phyloP scores from a whole-genome alignment of 1,140 invertebrate genomes.

The Babylonia areolata region DNA sequence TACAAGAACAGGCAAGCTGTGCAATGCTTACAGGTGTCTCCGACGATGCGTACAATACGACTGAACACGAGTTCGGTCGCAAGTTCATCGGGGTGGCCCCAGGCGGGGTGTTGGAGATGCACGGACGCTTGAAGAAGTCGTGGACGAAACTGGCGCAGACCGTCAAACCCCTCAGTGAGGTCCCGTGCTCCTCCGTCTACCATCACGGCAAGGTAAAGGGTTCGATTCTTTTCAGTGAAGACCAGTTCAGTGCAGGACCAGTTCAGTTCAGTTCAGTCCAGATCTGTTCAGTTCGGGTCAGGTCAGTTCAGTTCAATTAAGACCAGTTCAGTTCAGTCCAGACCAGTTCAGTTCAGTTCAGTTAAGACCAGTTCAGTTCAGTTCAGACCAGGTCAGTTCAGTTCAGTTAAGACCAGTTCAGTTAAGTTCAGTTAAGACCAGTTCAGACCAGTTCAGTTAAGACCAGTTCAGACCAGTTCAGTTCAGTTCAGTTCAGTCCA shows the following conservation, averaged over 20 bases:
- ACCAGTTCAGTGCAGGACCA: neutral
- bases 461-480: no score
- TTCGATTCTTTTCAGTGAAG: neutral
- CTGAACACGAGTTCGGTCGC: constrained; percentile 22
- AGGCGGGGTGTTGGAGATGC: constrained; percentile 35
- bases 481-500: no score
- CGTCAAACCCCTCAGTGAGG: no score
- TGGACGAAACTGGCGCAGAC: constrained; percentile 36
- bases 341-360: no score
- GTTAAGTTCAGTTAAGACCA: no score
- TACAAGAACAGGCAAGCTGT: neutral
- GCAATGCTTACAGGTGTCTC: neutral
- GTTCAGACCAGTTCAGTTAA: no score
- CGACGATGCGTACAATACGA: neutral
- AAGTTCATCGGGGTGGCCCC: constrained; percentile 37
- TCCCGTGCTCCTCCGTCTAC: neutral
- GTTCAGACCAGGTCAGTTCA: no score
- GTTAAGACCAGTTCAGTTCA: no score
- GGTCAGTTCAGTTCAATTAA: no score
- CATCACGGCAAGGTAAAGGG: neutral
- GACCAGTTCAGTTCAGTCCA: no score
- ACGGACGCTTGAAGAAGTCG: constrained; percentile 21
- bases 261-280: neutral
- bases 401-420: no score
- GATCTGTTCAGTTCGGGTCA: neutral